These are phyloP conservation scores for Cyclopterus lumpus DNA, from an alignment of 2,797 vertebrate species.

Conservation along the genomic window DNA sequence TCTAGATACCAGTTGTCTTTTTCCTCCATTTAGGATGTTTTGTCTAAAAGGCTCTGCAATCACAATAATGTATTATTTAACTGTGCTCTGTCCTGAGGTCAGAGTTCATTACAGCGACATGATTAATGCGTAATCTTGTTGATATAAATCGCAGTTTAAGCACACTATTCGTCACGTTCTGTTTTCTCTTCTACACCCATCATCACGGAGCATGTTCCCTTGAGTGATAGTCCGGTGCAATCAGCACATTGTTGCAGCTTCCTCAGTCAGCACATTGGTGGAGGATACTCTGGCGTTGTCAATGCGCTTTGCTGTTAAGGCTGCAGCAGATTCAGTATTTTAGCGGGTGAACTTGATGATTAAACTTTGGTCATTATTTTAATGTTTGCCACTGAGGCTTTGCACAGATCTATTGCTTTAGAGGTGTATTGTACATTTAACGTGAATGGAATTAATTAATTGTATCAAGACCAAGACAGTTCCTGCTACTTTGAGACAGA, in stretches of 20 bases:
- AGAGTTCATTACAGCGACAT: conserved; percentile 70
- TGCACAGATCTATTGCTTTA: conserved; percentile 9
- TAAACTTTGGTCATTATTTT: conserved; percentile 4
- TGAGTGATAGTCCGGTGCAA: conserved; percentile 76
- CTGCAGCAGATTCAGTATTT: conserved; percentile 44
- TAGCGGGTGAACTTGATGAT: conserved; percentile 31
- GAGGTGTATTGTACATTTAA: neutral
- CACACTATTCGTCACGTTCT: conserved; percentile 72
- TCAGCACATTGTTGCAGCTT: conserved; percentile 74
- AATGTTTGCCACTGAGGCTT: neutral
- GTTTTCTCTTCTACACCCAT: conserved; percentile 76
- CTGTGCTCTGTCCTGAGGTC: conserved; percentile 51
- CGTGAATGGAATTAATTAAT: conserved; percentile 10
- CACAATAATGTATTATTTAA: conserved; percentile 54
- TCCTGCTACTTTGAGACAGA: neutral
- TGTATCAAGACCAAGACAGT: neutral
- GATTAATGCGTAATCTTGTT: conserved; percentile 75
- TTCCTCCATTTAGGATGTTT: conserved; percentile 54
- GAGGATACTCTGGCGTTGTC: conserved; percentile 47
- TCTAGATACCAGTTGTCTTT: conserved; percentile 25
- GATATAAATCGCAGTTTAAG: conserved; percentile 76
- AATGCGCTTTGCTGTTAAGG: conserved; percentile 35
- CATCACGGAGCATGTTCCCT: conserved; percentile 74
- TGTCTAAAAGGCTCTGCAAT: conserved; percentile 38
- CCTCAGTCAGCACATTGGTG: conserved; percentile 74